phyloP scores from a whole-genome alignment of 2,113 vertebrate species.

The Oreochromis aureus region DNA sequence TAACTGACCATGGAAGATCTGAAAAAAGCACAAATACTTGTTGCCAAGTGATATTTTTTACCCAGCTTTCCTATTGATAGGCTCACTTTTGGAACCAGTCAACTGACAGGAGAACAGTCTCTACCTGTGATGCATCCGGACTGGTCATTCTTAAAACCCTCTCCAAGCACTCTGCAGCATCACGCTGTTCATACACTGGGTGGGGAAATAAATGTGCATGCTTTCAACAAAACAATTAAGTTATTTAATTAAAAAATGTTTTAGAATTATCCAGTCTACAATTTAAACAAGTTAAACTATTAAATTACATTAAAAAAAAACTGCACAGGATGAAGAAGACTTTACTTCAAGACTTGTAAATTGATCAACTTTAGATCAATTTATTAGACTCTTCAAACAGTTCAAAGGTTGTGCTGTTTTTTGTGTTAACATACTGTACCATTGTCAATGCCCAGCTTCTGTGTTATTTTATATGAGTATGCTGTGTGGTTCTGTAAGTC shows the following conservation, averaged over 20 bases:
- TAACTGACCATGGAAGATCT: neutral
- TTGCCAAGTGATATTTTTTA: accelerated
- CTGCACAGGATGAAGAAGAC: too few species aligned
- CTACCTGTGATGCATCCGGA: conserved; percentile 2
- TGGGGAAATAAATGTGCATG: accelerated
- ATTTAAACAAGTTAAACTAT: accelerated
- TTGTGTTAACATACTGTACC: conserved; percentile 17
- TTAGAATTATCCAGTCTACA: too few species aligned
- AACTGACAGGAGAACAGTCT: too few species aligned
- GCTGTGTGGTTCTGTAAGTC: neutral
- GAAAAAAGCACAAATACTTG: neutral
- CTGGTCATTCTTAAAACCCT: conserved; percentile 31
- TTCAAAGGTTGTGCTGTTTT: neutral
- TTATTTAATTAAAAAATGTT: too few species aligned
- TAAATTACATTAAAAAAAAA: too few species aligned
- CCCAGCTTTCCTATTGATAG: neutral
- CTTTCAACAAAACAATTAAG: too few species aligned
- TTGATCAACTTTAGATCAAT: too few species aligned
- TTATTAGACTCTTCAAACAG: neutral
- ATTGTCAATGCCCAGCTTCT: conserved; percentile 22
- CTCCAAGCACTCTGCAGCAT: conserved; percentile 60
- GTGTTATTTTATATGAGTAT: conserved; percentile 18
- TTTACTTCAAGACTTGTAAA: neutral
- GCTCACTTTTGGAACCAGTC: accelerated
- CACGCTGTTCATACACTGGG: conserved; percentile 37